Base-by-base conservation (phyloP, 2,888 invertebrate genomes). In the Drosophila lacicola region DNA sequence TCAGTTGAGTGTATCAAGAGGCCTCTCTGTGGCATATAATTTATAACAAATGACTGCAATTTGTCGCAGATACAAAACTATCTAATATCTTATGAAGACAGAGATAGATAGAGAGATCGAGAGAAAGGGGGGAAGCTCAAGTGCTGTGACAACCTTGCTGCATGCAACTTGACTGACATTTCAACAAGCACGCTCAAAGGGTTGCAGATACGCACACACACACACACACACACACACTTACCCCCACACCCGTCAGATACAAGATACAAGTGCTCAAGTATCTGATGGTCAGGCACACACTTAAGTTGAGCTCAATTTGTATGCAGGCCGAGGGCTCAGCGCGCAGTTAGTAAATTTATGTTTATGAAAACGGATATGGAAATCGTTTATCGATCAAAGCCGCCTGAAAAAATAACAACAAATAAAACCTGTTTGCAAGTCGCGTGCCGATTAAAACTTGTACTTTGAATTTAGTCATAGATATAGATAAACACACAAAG, bases 321-420 rank as follows among this genome's bases (percentile, higher is more conserved):
- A 82, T 88, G 82, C 82, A 78, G 64, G 68, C 47, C 78, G 61
- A 55, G 55, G 51, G 63, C 68, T 71, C 56, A 50, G 34, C 47
- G 63, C 45, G 61, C 60, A 58, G 63, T 70, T 66, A 78, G 66
- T 61, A 51, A 73, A 80, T 72, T 68, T 65, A 70, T 73, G 73
- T 55, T 78, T 81, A 68, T 65, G 53, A 62, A 82, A 82, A 85
- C 82, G 88, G 88, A 88, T 88, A 82, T 85, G 88, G 58, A 65
- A 87, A 82, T 76, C 70, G 75, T 72, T 84, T 68, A 73, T 73
- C 54, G 69, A 73, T 69, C 51, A 29, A 17, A 65, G 51, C 33
- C 45, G 34, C 34, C 21, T n/a, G 55, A 41, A 42, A 42, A 29
- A 33, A 53, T 41, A 51, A 33, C 11, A 39, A 9, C 10, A 41